Evolutionary conservation across 2,797 vertebrate genomes (phyloP).

Genomic region (Poecilia gillii): DNA sequence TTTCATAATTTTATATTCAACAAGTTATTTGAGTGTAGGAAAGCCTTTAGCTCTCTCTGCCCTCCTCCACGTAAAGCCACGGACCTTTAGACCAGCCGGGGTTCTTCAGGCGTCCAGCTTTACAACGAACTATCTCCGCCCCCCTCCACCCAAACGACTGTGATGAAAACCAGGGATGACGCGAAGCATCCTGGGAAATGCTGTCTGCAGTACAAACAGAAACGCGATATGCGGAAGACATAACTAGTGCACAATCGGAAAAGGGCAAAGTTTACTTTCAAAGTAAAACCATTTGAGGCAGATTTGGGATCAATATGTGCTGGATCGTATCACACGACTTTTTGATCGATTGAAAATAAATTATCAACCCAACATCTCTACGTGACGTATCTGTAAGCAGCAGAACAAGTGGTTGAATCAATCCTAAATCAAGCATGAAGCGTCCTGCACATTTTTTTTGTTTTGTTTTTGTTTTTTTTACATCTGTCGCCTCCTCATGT

Average conservation of each 20-base stretch:
- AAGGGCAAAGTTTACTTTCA: slow-evolving; percentile 8
- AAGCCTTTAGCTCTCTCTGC: no score
- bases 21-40: no score
- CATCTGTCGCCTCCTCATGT: not conserved
- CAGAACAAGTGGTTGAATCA: not conserved
- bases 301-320: not conserved
- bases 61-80: no score
- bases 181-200: slow-evolving; percentile 72
- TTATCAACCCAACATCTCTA: not conserved
- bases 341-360: not conserved
- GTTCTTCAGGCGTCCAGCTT: no score
- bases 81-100: no score
- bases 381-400: not conserved
- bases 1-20: not conserved
- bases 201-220: slow-evolving; percentile 30
- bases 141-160: not conserved
- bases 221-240: not conserved
- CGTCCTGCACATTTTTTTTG: not conserved
- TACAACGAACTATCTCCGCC: no score
- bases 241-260: slow-evolving; percentile 12
- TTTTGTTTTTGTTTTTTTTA: not conserved
- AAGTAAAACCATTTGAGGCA: slow-evolving; percentile 24
- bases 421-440: not conserved
- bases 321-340: not conserved
- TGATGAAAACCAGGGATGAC: not conserved